Conservation (phyloP, 2,797 vertebrate genomes). For the Artibeus lituratus region DNA sequence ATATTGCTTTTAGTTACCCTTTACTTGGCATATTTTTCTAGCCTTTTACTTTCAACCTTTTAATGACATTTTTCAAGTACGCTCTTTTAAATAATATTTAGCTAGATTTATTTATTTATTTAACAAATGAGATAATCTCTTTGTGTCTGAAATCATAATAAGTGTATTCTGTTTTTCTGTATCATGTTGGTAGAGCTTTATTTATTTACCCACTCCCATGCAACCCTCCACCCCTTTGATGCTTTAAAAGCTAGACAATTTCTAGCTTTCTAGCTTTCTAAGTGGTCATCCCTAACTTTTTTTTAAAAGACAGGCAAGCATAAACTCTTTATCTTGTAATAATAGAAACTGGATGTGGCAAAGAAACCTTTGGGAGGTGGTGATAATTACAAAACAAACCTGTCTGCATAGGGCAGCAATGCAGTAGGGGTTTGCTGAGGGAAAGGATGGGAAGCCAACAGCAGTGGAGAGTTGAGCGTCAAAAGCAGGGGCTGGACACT, state of each 20-base stretch:
- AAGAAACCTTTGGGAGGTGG: neutral
- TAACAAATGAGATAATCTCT: neutral
- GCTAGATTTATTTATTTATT: neutral
- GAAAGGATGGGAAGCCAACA: neutral
- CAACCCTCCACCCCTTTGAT: neutral
- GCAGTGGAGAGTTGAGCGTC: neutral
- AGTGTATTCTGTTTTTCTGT: neutral
- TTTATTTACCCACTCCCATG: neutral
- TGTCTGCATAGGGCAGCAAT: neutral
- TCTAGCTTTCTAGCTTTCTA: too few species aligned
- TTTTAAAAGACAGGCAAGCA: neutral
- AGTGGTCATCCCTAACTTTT: neutral
- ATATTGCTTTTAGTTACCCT: neutral
- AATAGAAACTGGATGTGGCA: neutral
- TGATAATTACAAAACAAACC: neutral
- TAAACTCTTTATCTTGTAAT: neutral
- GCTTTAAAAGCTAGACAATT: neutral
- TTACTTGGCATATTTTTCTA: neutral
- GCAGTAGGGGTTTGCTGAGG: neutral
- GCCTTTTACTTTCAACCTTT: neutral
- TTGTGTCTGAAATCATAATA: neutral
- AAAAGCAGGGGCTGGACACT: neutral
- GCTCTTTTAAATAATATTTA: neutral
- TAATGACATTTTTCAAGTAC: neutral
- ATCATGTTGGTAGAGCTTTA: neutral